Conservation (phyloP, 2,888 invertebrate genomes). For the Malthinus flaveolus region DNA sequence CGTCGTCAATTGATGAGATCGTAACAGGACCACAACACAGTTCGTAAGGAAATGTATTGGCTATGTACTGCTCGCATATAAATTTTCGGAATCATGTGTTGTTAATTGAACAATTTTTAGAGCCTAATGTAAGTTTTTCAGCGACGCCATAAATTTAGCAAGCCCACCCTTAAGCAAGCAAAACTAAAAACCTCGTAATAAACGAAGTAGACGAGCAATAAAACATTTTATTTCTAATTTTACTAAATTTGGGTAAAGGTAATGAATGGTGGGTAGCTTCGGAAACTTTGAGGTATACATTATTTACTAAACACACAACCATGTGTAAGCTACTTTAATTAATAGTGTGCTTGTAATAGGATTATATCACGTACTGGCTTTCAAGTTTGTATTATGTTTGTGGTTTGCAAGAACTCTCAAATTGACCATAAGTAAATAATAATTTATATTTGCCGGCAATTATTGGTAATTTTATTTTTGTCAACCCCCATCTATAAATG, state of each 20-base stretch:
- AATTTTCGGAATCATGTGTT: too few relatives aligned
- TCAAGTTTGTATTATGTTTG: conserved; percentile 65
- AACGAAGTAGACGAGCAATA: too few relatives aligned
- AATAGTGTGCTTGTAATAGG: conserved; percentile 48
- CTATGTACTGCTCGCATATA: too few relatives aligned
- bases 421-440: neutral
- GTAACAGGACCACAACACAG: too few relatives aligned
- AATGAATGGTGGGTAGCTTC: neutral
- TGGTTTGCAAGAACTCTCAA: neutral
- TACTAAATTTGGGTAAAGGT: neutral
- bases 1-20: too few relatives aligned
- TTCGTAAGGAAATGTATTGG: too few relatives aligned
- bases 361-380: conserved; percentile 68
- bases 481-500: too few relatives aligned
- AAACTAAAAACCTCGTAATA: too few relatives aligned
- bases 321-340: conserved; percentile 24
- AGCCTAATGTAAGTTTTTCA: too few relatives aligned
- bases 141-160: too few relatives aligned
- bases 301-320: conserved; percentile 23
- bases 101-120: too few relatives aligned
- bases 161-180: too few relatives aligned
- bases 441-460: neutral
- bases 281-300: conserved; percentile 13
- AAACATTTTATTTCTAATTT: neutral
- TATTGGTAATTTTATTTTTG: neutral